A percentile compares a stretch with the other conserved stretches of the same genome.
Evolutionary conservation across 1,140 invertebrate genomes (phyloP).

Genomic region (Laodelphax striatellus): DNA sequence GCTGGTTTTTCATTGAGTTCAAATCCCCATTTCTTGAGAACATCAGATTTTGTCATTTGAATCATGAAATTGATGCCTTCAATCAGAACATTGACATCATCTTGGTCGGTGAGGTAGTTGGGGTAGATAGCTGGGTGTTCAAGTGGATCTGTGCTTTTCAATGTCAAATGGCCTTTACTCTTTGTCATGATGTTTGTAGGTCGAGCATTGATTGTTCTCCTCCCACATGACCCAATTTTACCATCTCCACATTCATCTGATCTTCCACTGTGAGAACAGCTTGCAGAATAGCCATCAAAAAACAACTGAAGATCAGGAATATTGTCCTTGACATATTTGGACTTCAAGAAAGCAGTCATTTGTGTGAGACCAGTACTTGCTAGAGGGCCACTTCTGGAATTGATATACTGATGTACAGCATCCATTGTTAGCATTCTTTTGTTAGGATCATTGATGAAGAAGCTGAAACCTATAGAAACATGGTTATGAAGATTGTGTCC

Average conservation of each 20-base stretch:
- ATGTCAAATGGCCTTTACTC: slow-evolving; percentile 31
- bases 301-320: slow-evolving; percentile 45
- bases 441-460: slow-evolving; percentile 30
- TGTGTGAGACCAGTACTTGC: slow-evolving; percentile 37
- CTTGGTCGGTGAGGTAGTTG: slow-evolving; percentile 37
- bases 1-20: slow-evolving; percentile 12
- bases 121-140: slow-evolving; percentile 44
- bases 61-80: slow-evolving; percentile 35
- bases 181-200: slow-evolving; percentile 28
- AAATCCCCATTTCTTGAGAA: slow-evolving; percentile 25
- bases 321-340: slow-evolving; percentile 19
- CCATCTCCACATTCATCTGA: slow-evolving; percentile 14
- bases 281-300: slow-evolving; percentile 50
- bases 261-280: slow-evolving; percentile 38
- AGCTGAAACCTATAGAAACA: slow-evolving; percentile 32
- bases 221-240: slow-evolving; percentile 1
- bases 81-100: slow-evolving; percentile 33
- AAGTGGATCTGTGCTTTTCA: slow-evolving; percentile 37
- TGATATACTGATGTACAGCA: slow-evolving; percentile 31
- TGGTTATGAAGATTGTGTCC: slow-evolving; percentile 46
- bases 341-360: slow-evolving; percentile 23
- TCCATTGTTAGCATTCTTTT: slow-evolving; percentile 28
- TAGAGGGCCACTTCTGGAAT: slow-evolving; percentile 31
- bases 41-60: slow-evolving; percentile 25
- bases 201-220: slow-evolving; percentile 9